phyloP scores from a whole-genome alignment of 1,140 invertebrate species.

The Rhyacophila brunnea region DNA sequence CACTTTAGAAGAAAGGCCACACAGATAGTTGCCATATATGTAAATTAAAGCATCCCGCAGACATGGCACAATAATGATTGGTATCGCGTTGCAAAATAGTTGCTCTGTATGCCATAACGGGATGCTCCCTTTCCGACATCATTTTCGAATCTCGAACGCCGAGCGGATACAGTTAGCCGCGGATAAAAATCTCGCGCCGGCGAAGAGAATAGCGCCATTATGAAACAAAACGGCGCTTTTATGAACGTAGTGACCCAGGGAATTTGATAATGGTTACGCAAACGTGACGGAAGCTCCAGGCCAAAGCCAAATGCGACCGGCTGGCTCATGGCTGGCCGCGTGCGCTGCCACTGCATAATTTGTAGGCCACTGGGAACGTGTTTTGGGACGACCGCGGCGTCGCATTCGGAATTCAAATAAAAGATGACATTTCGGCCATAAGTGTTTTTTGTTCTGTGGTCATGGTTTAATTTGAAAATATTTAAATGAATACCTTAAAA shows the following conservation, averaged over 20 bases:
- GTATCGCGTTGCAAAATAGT: no score
- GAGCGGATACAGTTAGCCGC: conserved; percentile 1
- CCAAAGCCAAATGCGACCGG: not conserved
- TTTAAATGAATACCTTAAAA: no score
- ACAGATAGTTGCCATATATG: no score
- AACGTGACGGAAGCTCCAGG: conserved; percentile 20
- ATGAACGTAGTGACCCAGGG: conserved; percentile 12
- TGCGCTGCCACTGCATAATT: conserved; percentile 11
- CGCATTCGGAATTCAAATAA: not conserved
- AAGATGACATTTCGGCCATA: no score
- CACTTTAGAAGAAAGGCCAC: no score
- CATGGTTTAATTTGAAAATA: no score
- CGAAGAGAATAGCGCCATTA: conserved; percentile 8
- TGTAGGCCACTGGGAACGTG: conserved; percentile 19
- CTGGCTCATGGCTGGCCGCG: not conserved
- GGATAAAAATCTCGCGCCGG: conserved; percentile 7
- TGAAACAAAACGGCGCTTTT: conserved; percentile 13
- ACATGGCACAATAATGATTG: no score
- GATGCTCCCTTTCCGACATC: no score
- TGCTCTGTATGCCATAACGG: no score
- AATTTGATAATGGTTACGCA: conserved; percentile 27
- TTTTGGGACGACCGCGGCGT: conserved; percentile 6
- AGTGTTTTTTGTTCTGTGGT: no score
- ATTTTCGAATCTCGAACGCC: no score
- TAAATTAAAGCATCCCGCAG: no score